Base-by-base conservation (phyloP, 2,113 vertebrate genomes). In the Ondatra zibethicus region DNA sequence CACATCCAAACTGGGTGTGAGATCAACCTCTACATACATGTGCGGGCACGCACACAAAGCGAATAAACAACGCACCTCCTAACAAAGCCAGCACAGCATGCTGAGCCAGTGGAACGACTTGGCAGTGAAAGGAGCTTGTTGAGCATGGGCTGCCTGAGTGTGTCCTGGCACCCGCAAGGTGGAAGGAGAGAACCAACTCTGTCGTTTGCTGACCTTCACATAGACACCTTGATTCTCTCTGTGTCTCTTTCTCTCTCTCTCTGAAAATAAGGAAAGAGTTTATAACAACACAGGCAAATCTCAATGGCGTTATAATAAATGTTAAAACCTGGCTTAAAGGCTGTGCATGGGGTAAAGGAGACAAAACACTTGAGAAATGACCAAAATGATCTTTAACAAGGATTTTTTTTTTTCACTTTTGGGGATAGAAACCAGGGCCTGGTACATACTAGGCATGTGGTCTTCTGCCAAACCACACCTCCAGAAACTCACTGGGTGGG, bases 271-370 rank as follows among this genome's bases (percentile, higher is more conserved):
- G 89, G 81, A 89, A 47, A 33, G 42, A 50, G 13, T 36, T 36
- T 13, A 12, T 1, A 12, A 14, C 65, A 72, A 17, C 61, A 0
- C 0, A 3, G 14, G 6, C 5, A 31, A 86, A 42, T 33, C 61
- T 33, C 61, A 45, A 16, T 7, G 21, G 39, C 1, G 3, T 13
- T 45, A 36, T 7, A 84, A 63, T 21, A 47, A 4, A 33, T 31
- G 81, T 13, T 7, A 45, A 61, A 70, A 50, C 42, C 73, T 27
- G 45, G 33, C 33, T 58, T 45, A 27, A 47, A 63, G 91, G 0
- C 36, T 0, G 2, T 42, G 31, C 31, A 82, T 14, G 4, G 42
- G 42, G 39, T 29, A 66, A 50, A 89, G 5, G 39, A 42, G 27
- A 65, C 10, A 70, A 36, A 10, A 73, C 42, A 13, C 3, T 66